Evolutionary conservation across 2,888 invertebrate species (phyloP).

Genomic region (Nemurella pictetii): DNA sequence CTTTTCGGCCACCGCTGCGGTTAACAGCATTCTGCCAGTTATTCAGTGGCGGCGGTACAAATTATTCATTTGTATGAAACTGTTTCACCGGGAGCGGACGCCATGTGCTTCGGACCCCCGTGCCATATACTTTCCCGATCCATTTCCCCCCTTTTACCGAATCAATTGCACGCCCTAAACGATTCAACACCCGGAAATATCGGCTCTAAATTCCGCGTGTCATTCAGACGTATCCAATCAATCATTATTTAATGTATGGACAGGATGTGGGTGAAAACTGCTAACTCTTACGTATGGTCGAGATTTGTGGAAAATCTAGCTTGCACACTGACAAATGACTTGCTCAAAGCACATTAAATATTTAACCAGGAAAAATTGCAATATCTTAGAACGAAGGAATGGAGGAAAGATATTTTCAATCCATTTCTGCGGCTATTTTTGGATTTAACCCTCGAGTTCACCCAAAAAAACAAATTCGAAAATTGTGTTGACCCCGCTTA

Average conservation of each 20-base stretch:
- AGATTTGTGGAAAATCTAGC: neutral
- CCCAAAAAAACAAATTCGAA: too few species aligned
- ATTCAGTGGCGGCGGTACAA: neutral
- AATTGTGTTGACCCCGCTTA: too few species aligned
- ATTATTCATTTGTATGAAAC: constrained; percentile 26
- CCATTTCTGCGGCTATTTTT: neutral
- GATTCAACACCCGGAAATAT: constrained; percentile 28
- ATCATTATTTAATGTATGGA: constrained; percentile 2
- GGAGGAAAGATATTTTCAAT: neutral
- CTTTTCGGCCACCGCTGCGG: neutral
- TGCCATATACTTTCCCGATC: neutral
- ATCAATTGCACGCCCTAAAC: constrained; percentile 7
- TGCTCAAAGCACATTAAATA: neutral
- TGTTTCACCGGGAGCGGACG: neutral
- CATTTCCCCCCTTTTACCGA: neutral
- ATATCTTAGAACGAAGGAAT: neutral
- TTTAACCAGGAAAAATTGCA: neutral
- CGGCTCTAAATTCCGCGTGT: neutral
- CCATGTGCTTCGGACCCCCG: neutral
- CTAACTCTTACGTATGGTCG: neutral
- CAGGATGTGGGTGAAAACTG: neutral
- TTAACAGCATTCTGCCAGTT: neutral
- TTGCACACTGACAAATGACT: neutral
- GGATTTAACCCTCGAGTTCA: too few species aligned
- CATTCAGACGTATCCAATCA: constrained; percentile 11